phyloP scores from a whole-genome alignment of 2,113 vertebrate genomes.

The Aegotheles bennettii region DNA sequence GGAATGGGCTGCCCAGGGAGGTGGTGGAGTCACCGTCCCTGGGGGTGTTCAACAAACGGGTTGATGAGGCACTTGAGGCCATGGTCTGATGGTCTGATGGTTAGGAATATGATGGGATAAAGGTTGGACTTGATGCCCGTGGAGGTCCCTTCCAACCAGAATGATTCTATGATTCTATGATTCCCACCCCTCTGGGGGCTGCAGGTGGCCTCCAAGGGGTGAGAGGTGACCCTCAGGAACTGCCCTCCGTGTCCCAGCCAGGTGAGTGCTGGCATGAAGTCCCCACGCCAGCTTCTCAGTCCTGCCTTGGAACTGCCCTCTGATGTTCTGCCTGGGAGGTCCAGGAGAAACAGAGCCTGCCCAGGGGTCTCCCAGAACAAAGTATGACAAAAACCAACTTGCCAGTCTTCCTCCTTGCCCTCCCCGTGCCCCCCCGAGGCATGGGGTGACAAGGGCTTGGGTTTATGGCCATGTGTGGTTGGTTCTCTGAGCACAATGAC shows the following conservation, averaged over 20 bases:
- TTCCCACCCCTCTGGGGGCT: not conserved
- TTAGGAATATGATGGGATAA: too few relatives aligned
- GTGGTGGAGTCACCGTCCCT: too few relatives aligned
- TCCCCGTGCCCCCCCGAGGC: not conserved
- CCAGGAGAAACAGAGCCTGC: not conserved
- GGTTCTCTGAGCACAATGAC: not conserved
- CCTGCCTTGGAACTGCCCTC: not conserved
- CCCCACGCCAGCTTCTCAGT: not conserved
- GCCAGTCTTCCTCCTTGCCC: not conserved
- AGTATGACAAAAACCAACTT: not conserved
- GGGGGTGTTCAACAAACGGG: too few relatives aligned
- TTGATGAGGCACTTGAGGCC: too few relatives aligned
- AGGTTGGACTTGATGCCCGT: too few relatives aligned
- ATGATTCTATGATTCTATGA: too few relatives aligned
- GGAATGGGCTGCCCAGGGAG: too few relatives aligned
- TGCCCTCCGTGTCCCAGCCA: not conserved
- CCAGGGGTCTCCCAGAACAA: not conserved
- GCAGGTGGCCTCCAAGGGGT: not conserved
- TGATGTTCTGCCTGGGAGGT: not conserved
- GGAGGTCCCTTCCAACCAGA: too few relatives aligned
- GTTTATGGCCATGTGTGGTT: not conserved
- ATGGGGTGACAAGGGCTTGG: not conserved
- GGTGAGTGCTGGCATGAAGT: fast-evolving
- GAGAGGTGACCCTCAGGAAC: not conserved
- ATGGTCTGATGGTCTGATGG: too few relatives aligned